A percentile compares a stretch with the other conserved stretches of the same genome.
Conservation (phyloP, 1,140 invertebrate species). For the Dinothrombium tinctorium region DNA sequence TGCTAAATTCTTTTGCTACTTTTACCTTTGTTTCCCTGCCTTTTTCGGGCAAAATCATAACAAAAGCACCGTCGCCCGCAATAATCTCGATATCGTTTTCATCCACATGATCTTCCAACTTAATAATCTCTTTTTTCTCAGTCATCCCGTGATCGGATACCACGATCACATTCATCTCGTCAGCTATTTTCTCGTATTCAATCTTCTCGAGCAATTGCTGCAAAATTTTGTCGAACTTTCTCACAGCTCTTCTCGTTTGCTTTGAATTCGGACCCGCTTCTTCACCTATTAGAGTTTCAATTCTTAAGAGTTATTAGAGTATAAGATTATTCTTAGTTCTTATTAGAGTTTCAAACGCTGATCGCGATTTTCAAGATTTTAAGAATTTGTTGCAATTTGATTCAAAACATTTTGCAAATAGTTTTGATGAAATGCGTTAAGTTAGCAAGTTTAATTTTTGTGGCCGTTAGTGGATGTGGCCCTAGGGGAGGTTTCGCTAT, state of each 20-base stretch:
- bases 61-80: conserved; percentile 19
- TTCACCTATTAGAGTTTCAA: too few species aligned
- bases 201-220: conserved; percentile 4
- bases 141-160: conserved; percentile 51
- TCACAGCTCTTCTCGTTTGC: conserved; percentile 16
- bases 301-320: too few species aligned
- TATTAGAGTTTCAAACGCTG: too few species aligned
- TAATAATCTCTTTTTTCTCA: conserved; percentile 19
- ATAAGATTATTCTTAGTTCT: too few species aligned
- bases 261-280: conserved; percentile 19
- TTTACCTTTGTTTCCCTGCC: neutral
- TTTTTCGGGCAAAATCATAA: conserved; percentile 28
- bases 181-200: conserved; percentile 15
- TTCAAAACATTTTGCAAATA: too few species aligned
- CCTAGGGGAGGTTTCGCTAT: too few species aligned
- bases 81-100: conserved; percentile 13
- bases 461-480: too few species aligned
- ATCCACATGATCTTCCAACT: conserved; percentile 12
- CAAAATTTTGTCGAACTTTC: conserved; percentile 18
- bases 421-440: too few species aligned
- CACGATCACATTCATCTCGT: conserved; percentile 21
- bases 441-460: too few species aligned
- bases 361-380: too few species aligned
- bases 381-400: too few species aligned
- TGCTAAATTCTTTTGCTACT: neutral